These are phyloP conservation scores for Rhinolophus ferrumequinum DNA, from an alignment of 2,113 vertebrate species.

Conservation along the genomic window DNA sequence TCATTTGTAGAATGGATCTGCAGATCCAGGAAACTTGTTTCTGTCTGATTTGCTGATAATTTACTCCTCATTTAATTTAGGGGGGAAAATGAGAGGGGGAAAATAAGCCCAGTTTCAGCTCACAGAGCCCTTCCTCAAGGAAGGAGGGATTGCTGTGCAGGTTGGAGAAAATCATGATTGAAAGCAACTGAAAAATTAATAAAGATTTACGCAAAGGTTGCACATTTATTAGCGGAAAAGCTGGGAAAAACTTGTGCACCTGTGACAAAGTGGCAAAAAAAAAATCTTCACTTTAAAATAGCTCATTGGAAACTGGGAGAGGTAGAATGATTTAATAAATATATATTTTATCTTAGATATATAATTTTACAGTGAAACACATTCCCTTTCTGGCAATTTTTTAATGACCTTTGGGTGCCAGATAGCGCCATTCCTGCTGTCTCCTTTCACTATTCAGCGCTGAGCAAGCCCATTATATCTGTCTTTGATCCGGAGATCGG, in stretches of 20 bases:
- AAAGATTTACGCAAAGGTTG: constrained; percentile 65
- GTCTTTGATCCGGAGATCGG: constrained; percentile 89
- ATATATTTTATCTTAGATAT: constrained; percentile 64
- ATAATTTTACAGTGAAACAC: constrained; percentile 71
- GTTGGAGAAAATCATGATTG: constrained; percentile 62
- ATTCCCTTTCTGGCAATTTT: constrained; percentile 77
- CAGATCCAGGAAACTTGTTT: constrained; percentile 85
- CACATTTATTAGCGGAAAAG: constrained; percentile 63
- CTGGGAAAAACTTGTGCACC: constrained; percentile 62
- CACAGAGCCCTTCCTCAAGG: constrained; percentile 67
- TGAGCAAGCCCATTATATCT: constrained; percentile 86
- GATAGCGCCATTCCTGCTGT: constrained; percentile 82
- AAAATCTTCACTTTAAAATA: constrained; percentile 35
- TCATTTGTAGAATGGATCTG: constrained; percentile 85
- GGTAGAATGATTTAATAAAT: constrained; percentile 20
- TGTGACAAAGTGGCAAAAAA: constrained; percentile 55
- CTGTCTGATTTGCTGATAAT: constrained; percentile 86
- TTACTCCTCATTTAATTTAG: constrained; percentile 82
- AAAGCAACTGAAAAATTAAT: constrained; percentile 77
- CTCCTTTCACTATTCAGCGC: constrained; percentile 83
- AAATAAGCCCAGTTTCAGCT: constrained; percentile 60
- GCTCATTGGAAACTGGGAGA: constrained; percentile 69
- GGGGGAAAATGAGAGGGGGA: neutral
- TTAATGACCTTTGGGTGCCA: constrained; percentile 85
- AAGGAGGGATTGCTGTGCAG: constrained; percentile 59